These are phyloP conservation scores for Heteronetta atricapilla DNA, from an alignment of 2,113 vertebrate genomes.

Conservation along the genomic window DNA sequence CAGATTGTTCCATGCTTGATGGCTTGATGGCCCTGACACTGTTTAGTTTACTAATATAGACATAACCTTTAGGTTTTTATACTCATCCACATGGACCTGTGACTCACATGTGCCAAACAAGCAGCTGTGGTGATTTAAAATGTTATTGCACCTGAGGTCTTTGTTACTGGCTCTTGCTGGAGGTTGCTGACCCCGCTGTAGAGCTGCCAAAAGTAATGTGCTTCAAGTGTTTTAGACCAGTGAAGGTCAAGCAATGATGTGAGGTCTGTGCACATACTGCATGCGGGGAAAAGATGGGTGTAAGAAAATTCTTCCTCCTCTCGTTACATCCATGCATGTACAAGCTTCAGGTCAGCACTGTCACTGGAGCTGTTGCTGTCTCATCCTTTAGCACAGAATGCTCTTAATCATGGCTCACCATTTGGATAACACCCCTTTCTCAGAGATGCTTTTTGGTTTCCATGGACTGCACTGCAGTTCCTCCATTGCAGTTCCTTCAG, in stretches of 20 bases:
- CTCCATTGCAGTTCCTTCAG: neutral
- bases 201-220: constrained; percentile 49
- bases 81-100: constrained; percentile 18
- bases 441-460: neutral
- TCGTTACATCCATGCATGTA: neutral
- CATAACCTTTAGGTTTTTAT: constrained; percentile 49
- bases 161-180: constrained; percentile 55
- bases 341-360: neutral
- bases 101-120: constrained; percentile 19
- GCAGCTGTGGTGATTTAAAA: constrained; percentile 66
- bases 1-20: constrained; percentile 59
- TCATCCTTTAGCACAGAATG: neutral
- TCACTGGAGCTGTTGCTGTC: neutral
- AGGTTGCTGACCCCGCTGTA: constrained; percentile 43
- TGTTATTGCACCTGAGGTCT: constrained; percentile 67
- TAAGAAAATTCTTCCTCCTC: neutral
- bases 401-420: neutral
- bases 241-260: constrained; percentile 5
- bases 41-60: constrained; percentile 58
- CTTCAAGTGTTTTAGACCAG: constrained; percentile 37
- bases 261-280: constrained; percentile 7
- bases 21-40: constrained; percentile 11
- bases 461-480: neutral
- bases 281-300: neutral
- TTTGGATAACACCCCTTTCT: neutral